Base-by-base conservation (phyloP, 2,113 vertebrate species). In the Dasypus novemcinctus region DNA sequence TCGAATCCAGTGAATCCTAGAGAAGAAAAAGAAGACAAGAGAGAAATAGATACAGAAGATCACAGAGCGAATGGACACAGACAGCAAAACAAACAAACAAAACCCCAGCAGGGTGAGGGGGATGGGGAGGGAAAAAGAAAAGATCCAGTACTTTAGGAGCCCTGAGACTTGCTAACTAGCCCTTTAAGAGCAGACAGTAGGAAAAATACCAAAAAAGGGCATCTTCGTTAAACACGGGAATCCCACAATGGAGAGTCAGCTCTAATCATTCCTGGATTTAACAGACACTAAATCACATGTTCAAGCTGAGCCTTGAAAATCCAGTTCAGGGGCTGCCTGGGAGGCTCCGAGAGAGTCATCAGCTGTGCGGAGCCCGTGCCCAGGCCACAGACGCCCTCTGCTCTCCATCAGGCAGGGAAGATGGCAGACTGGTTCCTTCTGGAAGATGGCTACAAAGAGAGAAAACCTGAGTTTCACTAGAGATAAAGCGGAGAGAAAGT, bases 271-370 rank as follows among this genome's bases (percentile, higher is more conserved):
- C 25, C 54, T 61, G 49, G 59, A 54, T 20, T 76, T 72, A 61
- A 33, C 49, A n/a, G 38, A 80, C 41, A 8, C 20, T 11, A 12
- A 52, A 76, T 93, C 61, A 29, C 20, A 4, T 17, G 14, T 49
- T 52, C 59, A 29, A 31, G 64, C 36, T 31, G 38, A 27, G 36
- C 36, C 52, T 43, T 57, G 71, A 33, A 33, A 57, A 23, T 23
- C 49, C 29, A 1, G 1, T 21, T 14, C 17, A 54, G 7, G 7
- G 31, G 54, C 61, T 49, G 4, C 18, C 7, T 0, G 23, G 52
- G 54, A 0, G 15, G 46, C 25, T 27, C 38, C 14, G 15, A 43
- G 14, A 27, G 64, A 31, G 43, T 59, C 29, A 17, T 17, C 59
- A 13, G 31, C 27, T 13, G 20, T 29, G 29, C 7, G 20, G 46